Percentiles rank a stretch among this genome's conserved stretches.
Evolutionary conservation across 2,113 vertebrate genomes (phyloP).

Genomic region (Odocoileus virginianus): DNA sequence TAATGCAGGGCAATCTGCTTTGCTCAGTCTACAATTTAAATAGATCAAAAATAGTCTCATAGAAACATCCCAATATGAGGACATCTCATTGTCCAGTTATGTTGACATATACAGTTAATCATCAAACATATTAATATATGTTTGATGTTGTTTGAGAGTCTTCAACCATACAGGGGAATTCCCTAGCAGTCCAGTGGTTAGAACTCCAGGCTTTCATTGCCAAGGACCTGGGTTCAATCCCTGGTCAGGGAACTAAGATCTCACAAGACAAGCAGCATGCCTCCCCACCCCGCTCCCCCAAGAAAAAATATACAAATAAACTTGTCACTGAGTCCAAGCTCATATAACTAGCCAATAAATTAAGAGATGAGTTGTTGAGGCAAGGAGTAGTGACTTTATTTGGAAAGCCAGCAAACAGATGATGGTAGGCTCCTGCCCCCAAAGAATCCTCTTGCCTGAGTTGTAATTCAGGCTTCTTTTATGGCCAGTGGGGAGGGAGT

Average conservation of each 20-base stretch:
- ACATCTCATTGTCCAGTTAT: not conserved
- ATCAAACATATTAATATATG: not conserved
- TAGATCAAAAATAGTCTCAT: not conserved
- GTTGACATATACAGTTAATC: not conserved
- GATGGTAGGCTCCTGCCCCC: not conserved
- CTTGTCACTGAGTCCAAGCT: not conserved
- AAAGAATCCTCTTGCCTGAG: not conserved
- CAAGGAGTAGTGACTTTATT: not conserved
- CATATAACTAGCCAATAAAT: not conserved
- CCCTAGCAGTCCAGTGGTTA: not conserved
- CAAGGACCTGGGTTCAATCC: not conserved
- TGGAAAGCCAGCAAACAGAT: not conserved
- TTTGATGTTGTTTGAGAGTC: not conserved
- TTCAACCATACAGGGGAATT: not conserved
- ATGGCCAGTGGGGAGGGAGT: not conserved
- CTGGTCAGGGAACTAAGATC: not conserved
- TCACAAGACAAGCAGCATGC: not conserved
- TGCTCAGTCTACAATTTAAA: not conserved
- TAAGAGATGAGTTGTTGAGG: not conserved
- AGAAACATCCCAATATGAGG: not conserved
- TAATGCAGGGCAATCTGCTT: not conserved
- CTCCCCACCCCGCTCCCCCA: not conserved
- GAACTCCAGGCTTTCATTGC: not conserved
- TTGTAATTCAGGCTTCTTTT: not conserved
- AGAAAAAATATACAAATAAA: not conserved